A percentile compares a stretch with the other conserved stretches of the same genome.
phyloP scores from a whole-genome alignment of 2,888 invertebrate species.

The Epinotia ramella region DNA sequence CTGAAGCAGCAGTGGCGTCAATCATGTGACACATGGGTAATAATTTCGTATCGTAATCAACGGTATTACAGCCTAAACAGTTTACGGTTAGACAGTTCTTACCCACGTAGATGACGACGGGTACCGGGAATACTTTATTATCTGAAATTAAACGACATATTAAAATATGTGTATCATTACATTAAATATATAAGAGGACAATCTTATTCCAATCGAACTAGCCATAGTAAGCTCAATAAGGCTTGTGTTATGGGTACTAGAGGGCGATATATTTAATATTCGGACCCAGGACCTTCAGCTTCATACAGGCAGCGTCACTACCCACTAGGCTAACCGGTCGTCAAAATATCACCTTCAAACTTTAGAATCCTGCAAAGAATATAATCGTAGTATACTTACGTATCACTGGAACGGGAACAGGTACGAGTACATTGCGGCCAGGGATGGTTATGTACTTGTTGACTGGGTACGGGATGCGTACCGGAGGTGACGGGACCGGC shows the following conservation, averaged over 20 bases:
- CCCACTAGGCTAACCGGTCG: no score
- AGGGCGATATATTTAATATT: no score
- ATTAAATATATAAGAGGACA: no score
- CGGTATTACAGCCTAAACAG: background rate
- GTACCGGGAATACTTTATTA: constrained; percentile 62
- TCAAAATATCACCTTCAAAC: background rate
- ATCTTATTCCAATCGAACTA: no score
- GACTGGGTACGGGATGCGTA: constrained; percentile 62
- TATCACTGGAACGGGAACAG: constrained; percentile 63
- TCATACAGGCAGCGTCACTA: no score
- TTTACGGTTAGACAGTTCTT: constrained; percentile 49
- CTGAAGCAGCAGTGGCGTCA: background rate
- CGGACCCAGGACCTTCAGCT: no score
- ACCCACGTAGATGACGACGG: constrained; percentile 69
- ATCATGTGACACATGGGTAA: background rate
- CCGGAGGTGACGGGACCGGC: constrained; percentile 63
- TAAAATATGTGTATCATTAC: no score
- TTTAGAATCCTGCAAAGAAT: background rate
- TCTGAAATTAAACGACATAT: constrained; percentile 56
- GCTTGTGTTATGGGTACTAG: no score
- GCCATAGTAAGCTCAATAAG: no score
- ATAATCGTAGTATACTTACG: constrained; percentile 54
- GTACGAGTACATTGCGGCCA: constrained; percentile 61
- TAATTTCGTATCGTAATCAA: background rate
- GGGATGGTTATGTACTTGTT: constrained; percentile 64